phyloP scores from a whole-genome alignment of 1,140 invertebrate species.

The Chionoecetes opilio region DNA sequence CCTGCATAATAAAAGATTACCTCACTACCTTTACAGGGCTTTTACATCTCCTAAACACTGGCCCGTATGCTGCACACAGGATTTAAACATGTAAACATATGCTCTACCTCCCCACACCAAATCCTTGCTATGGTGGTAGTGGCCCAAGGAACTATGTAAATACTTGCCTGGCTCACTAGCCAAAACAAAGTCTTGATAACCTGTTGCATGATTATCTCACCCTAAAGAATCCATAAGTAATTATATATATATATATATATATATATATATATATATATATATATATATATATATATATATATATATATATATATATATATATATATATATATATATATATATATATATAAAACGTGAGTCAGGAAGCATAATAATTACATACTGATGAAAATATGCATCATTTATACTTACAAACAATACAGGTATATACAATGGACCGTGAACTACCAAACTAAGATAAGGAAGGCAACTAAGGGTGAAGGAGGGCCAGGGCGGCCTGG shows the following conservation, averaged over 20 bases:
- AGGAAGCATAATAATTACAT: constrained; percentile 19
- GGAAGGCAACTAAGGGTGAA: neutral
- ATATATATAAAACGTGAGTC: neutral
- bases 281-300: constrained; percentile 53
- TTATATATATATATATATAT: constrained; percentile 44
- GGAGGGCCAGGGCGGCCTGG: constrained; percentile 37
- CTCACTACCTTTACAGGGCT: neutral
- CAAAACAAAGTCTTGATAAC: neutral
- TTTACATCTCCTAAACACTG: neutral
- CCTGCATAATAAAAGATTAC: neutral
- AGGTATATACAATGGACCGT: constrained; percentile 74
- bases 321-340: constrained; percentile 49
- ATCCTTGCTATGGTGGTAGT: neutral
- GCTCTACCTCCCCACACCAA: neutral
- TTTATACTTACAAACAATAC: constrained; percentile 77
- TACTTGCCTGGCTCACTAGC: neutral
- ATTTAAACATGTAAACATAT: neutral
- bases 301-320: constrained; percentile 53
- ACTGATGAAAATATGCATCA: constrained; percentile 79
- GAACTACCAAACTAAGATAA: constrained; percentile 64
- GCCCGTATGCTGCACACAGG: too few species aligned
- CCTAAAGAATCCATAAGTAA: neutral
- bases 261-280: constrained; percentile 53
- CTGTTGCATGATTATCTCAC: too few species aligned
- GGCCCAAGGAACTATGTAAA: neutral